These are phyloP conservation scores for Anolis apletophallus DNA, from an alignment of 2,797 vertebrate species.

Conservation along the genomic window DNA sequence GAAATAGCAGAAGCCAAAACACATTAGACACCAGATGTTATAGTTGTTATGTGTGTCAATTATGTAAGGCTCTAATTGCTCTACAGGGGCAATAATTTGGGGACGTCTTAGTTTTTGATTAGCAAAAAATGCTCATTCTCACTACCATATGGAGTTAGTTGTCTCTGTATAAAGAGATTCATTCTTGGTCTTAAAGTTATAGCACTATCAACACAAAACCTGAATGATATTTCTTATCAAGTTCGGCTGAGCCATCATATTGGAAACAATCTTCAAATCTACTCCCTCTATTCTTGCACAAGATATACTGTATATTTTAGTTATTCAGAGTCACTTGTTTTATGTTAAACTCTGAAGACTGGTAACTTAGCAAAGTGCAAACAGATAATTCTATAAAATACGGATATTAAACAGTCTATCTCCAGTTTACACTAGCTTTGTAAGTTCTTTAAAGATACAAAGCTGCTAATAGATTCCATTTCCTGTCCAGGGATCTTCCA, in stretches of 20 bases:
- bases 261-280: background rate
- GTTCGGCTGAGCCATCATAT: background rate
- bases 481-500: too few relatives aligned
- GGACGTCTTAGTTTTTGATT: background rate
- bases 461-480: background rate
- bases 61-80: background rate
- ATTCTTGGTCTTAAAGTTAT: background rate
- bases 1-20: background rate
- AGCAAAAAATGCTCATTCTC: background rate
- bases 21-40: background rate
- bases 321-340: background rate
- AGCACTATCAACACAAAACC: background rate
- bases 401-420: background rate
- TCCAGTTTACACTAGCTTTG: background rate
- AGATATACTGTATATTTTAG: background rate
- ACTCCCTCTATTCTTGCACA: too few relatives aligned
- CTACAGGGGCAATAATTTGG: background rate
- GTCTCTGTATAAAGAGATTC: background rate
- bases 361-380: background rate
- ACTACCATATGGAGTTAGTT: too few relatives aligned
- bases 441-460: background rate
- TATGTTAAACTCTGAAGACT: background rate
- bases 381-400: background rate
- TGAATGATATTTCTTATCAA: background rate
- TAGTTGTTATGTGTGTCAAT: background rate